Conservation (phyloP, 2,113 vertebrate genomes). For the Montifringilla adamsi region DNA sequence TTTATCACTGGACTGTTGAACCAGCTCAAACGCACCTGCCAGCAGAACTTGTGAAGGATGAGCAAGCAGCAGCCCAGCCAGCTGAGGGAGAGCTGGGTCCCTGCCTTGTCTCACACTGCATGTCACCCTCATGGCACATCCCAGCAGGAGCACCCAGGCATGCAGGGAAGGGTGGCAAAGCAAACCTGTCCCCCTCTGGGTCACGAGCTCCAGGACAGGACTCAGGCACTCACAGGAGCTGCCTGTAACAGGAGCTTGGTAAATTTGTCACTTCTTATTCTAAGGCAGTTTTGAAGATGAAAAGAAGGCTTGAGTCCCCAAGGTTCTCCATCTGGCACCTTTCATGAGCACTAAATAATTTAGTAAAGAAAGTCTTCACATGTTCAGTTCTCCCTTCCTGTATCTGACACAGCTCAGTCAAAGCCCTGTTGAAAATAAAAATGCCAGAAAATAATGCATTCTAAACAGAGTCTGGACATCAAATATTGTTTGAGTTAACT, state of each 20-base stretch:
- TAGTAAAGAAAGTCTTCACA: not conserved
- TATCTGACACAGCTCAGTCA: not conserved
- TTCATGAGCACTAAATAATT: slow-evolving; percentile 28
- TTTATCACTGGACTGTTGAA: not conserved
- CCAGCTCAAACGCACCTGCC: not conserved
- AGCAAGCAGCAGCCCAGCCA: not conserved
- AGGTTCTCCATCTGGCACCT: slow-evolving; percentile 17
- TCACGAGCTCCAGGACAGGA: not conserved
- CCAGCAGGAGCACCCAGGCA: not conserved
- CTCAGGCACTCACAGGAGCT: not conserved
- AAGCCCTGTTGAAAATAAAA: not conserved
- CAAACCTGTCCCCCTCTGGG: fast-evolving
- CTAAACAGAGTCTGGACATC: not conserved
- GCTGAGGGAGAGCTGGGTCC: not conserved
- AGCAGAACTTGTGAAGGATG: not conserved
- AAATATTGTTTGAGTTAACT: not conserved
- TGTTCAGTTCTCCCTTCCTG: not conserved
- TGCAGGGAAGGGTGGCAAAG: not conserved
- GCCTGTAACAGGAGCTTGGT: not conserved
- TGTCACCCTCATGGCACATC: fast-evolving
- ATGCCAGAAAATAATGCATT: not conserved
- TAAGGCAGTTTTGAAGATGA: not conserved
- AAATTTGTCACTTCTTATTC: not conserved
- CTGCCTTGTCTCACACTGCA: not conserved
- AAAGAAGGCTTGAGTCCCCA: not conserved